These are phyloP conservation scores for Drosophila malerkotliana DNA, from an alignment of 1,140 invertebrate species.

Conservation along the genomic window DNA sequence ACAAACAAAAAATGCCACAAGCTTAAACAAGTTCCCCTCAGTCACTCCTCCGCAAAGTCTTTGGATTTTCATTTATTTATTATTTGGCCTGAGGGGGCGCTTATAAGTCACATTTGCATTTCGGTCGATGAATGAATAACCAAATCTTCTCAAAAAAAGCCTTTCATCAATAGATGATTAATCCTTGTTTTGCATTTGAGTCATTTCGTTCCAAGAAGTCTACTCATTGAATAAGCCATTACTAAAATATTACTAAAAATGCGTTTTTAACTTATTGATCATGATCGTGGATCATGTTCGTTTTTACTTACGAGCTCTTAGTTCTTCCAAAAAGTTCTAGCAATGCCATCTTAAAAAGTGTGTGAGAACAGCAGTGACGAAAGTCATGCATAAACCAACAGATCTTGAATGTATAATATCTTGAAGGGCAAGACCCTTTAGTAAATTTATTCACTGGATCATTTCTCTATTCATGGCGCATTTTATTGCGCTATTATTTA, in stretches of 20 bases:
- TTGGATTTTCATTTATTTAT: not conserved
- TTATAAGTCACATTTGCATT: constrained; percentile 40
- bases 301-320: too few species aligned
- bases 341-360: too few species aligned
- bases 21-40: constrained; percentile 54
- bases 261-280: not conserved
- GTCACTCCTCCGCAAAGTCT: not conserved
- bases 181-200: constrained; percentile 24
- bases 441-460: too few species aligned
- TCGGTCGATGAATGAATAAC: constrained; percentile 25
- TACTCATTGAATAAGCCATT: not conserved
- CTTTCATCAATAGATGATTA: constrained; percentile 18
- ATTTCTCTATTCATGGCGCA: too few species aligned
- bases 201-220: constrained; percentile 7
- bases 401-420: too few species aligned
- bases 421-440: too few species aligned
- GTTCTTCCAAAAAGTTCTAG: too few species aligned
- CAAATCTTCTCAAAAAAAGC: constrained; percentile 10
- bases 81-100: constrained; percentile 1
- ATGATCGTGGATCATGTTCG: not conserved
- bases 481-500: not conserved
- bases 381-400: too few species aligned
- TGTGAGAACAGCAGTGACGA: too few species aligned
- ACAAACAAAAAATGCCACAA: constrained; percentile 17
- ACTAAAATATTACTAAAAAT: not conserved